Evolutionary conservation across 2,797 vertebrate genomes (phyloP).

Genomic region (Hephaestus fuliginosus): DNA sequence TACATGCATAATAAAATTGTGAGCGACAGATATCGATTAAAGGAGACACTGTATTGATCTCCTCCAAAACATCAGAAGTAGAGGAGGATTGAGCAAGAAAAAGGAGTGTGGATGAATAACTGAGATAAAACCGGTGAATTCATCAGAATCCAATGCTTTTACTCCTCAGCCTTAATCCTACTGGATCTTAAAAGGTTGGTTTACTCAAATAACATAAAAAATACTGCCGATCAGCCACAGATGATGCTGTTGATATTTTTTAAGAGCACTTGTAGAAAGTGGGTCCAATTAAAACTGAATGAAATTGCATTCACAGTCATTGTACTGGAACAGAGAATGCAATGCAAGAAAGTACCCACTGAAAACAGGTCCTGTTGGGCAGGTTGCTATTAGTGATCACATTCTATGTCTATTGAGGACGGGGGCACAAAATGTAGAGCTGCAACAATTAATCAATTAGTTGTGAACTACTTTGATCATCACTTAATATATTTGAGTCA

Average conservation of each 20-base stretch:
- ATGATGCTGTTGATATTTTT: not conserved
- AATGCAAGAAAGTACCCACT: not conserved
- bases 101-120: conserved; percentile 44
- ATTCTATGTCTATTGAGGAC: not conserved
- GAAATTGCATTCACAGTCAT: not conserved
- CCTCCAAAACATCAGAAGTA: conserved; percentile 22
- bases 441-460: too few species aligned
- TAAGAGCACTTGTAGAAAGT: not conserved
- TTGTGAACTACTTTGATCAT: too few species aligned
- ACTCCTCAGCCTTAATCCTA: not conserved
- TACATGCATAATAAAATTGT: conserved; percentile 66
- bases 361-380: not conserved
- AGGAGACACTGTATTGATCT: conserved; percentile 72
- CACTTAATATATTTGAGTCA: too few species aligned
- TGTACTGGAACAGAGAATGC: not conserved
- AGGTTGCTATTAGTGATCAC: not conserved
- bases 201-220: not conserved
- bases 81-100: conserved; percentile 24
- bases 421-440: not conserved
- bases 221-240: not conserved
- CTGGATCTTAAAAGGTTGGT: not conserved
- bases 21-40: conserved; percentile 73
- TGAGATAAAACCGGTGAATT: conserved; percentile 3
- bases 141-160: conserved; percentile 16
- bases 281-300: not conserved